These are phyloP conservation scores for Thecocarcelia acutangulata DNA, from an alignment of 2,888 invertebrate species.

Conservation along the genomic window DNA sequence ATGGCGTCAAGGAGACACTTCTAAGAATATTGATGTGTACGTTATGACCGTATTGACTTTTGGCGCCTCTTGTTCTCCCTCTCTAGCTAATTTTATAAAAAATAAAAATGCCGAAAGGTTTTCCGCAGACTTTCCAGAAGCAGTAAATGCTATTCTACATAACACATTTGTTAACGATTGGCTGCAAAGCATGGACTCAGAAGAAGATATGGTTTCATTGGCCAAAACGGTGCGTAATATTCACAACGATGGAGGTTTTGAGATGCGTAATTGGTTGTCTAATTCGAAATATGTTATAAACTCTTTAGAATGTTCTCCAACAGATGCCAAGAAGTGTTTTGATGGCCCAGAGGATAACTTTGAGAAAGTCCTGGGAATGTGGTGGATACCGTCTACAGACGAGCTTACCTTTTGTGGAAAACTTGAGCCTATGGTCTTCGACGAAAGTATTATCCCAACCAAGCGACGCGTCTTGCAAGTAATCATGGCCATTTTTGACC, in stretches of 20 bases:
- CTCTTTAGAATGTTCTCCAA: background rate
- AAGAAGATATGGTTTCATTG: constrained; percentile 52
- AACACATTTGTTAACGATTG: constrained; percentile 57
- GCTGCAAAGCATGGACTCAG: constrained; percentile 47
- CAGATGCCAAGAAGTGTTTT: background rate
- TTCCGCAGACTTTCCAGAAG: constrained; percentile 1
- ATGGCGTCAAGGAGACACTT: constrained; percentile 58
- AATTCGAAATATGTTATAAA: constrained; percentile 38
- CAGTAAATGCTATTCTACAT: constrained; percentile 37
- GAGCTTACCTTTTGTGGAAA: background rate
- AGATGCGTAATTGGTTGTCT: constrained; percentile 58
- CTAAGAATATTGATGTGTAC: constrained; percentile 11
- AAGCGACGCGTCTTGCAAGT: background rate
- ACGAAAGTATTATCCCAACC: background rate
- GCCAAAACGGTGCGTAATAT: constrained; percentile 43
- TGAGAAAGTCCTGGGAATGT: background rate
- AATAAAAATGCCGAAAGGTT: constrained; percentile 54
- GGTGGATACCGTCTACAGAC: background rate
- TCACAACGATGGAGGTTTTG: constrained; percentile 57
- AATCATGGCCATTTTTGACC: constrained; percentile 16
- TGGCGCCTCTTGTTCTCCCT: constrained; percentile 40
- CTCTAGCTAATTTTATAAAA: constrained; percentile 54
- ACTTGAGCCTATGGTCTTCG: background rate
- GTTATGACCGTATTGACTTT: background rate
- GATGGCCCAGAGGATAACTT: background rate